Percentiles rank a stretch among this genome's conserved stretches.
phyloP scores from a whole-genome alignment of 2,113 vertebrate species.

The Pseudorhombus dupliciocellatus region DNA sequence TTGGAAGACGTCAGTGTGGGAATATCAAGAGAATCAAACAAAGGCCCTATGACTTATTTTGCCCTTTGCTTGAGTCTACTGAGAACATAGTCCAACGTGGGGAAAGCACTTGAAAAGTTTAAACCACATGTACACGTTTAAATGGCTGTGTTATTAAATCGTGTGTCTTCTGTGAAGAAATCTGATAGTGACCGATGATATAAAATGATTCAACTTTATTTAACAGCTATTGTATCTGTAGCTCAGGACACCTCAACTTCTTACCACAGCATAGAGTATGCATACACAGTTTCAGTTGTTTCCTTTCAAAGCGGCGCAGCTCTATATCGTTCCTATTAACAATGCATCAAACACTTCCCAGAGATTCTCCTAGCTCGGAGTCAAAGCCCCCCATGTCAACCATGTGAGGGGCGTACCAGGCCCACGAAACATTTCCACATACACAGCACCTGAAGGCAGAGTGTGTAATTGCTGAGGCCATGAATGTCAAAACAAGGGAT shows the following conservation, averaged over 20 bases:
- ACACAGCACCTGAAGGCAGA: neutral
- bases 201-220: too few relatives aligned
- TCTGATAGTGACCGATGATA: too few relatives aligned
- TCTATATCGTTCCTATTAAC: neutral
- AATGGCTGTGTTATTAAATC: too few relatives aligned
- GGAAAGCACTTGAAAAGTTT: neutral
- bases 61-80: neutral
- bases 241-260: neutral
- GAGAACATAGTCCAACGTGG: neutral
- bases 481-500: neutral
- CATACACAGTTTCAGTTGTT: too few relatives aligned
- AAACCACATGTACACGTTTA: neutral
- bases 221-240: too few relatives aligned
- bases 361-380: neutral
- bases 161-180: too few relatives aligned
- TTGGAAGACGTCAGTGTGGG: neutral
- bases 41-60: neutral
- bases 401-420: neutral
- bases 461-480: neutral
- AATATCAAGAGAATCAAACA: neutral
- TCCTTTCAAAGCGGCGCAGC: neutral
- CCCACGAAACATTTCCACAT: neutral
- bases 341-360: neutral
- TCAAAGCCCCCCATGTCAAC: neutral
- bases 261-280: neutral